Base-by-base conservation (phyloP, 2,797 vertebrate species). In the Propithecus perrieri region DNA sequence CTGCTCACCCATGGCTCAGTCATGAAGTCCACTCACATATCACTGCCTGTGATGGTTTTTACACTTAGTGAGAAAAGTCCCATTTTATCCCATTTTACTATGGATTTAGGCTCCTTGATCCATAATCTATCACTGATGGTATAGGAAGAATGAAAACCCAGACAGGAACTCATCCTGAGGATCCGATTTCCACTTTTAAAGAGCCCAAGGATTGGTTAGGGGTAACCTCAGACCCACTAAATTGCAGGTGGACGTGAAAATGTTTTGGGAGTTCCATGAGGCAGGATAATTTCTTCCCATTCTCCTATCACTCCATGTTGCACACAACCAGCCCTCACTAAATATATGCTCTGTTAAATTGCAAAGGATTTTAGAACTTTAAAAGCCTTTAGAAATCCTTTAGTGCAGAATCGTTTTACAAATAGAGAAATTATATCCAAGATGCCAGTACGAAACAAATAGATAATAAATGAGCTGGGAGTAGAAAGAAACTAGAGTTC, bases 141-240 rank as follows among this genome's bases (percentile, higher is more conserved):
- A 35, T 7, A 85, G 28, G 7, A 88, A 22, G 46, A 85, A 74
- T 53, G 55, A 80, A 79, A 94, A 50, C 1, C 3, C 2, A 12
- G 10, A 79, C 2, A 85, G 24, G 7, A 85, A 57, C 30, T 84
- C 13, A 78, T n/a, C 57, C 12, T 17, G 20, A 78, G 43, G 24
- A 67, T 5, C 0, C 1, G 28, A 8, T 14, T 20, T 69, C 57
- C 75, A 20, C 13, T 61, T 80, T 14, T 69, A 11, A 89, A 43
- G 33, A 69, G 30, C 0, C 7, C 4, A 17, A 61, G 0, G 5
- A 20, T 5, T 50, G 30, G 3, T 28, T 61, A 72, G 9, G 28
- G 26, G 12, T 43, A 50, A 83, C 2, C n/a, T 41, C 43, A 78
- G 48, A 50, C 48, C 18, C 5, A 41, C 2, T 15, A 83, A 41